Conservation (phyloP, 1,140 invertebrate species). For the Cydia pomonella region DNA sequence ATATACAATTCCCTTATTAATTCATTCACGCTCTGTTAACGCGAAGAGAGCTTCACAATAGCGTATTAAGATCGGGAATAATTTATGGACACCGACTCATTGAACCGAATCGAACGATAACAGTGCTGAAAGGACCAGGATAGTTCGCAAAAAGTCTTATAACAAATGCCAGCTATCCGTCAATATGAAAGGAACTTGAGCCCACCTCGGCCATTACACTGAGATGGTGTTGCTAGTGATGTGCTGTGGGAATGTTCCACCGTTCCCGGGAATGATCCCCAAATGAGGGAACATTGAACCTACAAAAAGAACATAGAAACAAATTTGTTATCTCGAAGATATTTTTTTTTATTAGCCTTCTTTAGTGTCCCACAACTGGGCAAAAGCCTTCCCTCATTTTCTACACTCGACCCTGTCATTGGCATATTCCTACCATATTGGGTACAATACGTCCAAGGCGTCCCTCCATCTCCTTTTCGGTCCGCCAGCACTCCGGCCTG, state of each 20-base stretch:
- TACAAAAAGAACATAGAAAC: constrained; percentile 19
- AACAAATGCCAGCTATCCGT: constrained; percentile 27
- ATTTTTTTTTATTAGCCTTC: no score
- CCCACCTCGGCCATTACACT: constrained; percentile 21
- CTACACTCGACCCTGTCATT: no score
- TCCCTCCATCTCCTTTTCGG: no score
- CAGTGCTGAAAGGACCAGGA: constrained; percentile 26
- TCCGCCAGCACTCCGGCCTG: no score
- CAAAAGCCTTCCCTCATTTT: no score
- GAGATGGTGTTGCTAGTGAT: not conserved
- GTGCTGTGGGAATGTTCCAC: not conserved
- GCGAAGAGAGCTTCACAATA: not conserved
- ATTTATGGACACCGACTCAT: not conserved
- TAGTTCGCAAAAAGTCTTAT: constrained; percentile 25
- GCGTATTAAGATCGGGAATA: constrained; percentile 3
- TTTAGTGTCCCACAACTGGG: no score
- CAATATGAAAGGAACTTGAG: constrained; percentile 25
- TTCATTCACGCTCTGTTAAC: not conserved
- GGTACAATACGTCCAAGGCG: no score
- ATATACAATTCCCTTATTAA: not conserved
- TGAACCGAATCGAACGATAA: not conserved
- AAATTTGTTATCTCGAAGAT: no score
- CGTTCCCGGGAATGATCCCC: not conserved
- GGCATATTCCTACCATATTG: no score
- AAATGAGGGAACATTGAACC: not conserved